These are phyloP conservation scores for Conus canariensis DNA, from an alignment of 2,888 invertebrate species.

Conservation along the genomic window DNA sequence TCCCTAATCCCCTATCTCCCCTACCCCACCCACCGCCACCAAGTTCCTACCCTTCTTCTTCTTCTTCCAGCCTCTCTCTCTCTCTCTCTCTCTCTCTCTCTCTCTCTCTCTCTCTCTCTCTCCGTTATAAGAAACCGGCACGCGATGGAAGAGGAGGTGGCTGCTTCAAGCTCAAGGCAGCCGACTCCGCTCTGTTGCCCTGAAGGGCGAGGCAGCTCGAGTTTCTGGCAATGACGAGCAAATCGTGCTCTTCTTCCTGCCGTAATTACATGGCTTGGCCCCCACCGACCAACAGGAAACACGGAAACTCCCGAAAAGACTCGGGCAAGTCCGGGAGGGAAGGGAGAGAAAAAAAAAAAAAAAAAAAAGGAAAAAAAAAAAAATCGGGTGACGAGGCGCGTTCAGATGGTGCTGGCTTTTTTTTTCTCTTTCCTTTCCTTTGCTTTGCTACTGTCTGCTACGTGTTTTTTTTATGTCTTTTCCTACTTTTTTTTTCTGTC, in stretches of 20 bases:
- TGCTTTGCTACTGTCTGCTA: not conserved
- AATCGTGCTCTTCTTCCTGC: slow-evolving; percentile 36
- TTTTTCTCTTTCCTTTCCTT: not conserved
- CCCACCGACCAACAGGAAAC: slow-evolving; percentile 25
- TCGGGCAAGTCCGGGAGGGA: not conserved
- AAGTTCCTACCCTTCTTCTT: too few relatives aligned
- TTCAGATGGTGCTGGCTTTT: not conserved
- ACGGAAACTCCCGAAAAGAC: slow-evolving; percentile 36
- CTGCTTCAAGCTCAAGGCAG: not conserved
- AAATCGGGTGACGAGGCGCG: not conserved
- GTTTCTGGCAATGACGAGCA: slow-evolving; percentile 36
- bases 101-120: too few relatives aligned
- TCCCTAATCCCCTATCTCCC: too few relatives aligned
- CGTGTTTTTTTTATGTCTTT: too few relatives aligned
- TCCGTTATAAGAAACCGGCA: slow-evolving; percentile 24
- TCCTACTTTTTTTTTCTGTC: too few relatives aligned
- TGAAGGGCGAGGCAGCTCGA: slow-evolving; percentile 9
- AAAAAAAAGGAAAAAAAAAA: not conserved
- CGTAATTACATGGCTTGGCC: slow-evolving; percentile 33
- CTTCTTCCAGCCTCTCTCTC: too few relatives aligned
- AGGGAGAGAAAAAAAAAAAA: not conserved
- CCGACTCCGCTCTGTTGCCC: slow-evolving; percentile 5
- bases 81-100: too few relatives aligned
- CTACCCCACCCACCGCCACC: too few relatives aligned
- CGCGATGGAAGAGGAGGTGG: slow-evolving; percentile 30